Conservation (phyloP, 2,888 invertebrate genomes). For the Leptopilina myrica region DNA sequence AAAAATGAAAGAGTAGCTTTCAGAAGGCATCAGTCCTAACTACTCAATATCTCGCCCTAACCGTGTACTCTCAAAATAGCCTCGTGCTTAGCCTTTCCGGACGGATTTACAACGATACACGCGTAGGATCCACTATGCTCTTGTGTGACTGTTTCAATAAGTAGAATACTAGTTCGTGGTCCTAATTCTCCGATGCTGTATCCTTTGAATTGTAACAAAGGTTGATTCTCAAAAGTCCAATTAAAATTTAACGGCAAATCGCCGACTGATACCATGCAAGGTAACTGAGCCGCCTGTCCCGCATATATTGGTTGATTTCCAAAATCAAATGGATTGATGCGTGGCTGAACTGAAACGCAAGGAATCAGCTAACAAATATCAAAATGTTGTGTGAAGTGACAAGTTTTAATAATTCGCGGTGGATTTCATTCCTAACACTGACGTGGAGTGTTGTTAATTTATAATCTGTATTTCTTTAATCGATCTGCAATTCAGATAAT, state of each 20-base stretch:
- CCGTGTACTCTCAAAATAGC: constrained; percentile 81
- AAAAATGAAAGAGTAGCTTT: constrained; percentile 35
- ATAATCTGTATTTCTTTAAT: too few species aligned
- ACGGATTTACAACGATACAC: constrained; percentile 80
- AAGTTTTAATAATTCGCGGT: not conserved
- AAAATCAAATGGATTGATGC: constrained; percentile 89
- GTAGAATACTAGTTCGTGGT: constrained; percentile 75
- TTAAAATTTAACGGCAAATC: constrained; percentile 79
- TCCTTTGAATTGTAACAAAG: constrained; percentile 72
- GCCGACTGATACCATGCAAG: constrained; percentile 82
- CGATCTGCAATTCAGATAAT: not conserved
- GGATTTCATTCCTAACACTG: too few species aligned
- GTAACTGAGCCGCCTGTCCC: constrained; percentile 88
- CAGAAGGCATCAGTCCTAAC: constrained; percentile 25
- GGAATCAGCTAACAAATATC: constrained; percentile 39
- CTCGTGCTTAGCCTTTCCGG: constrained; percentile 78
- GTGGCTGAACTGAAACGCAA: constrained; percentile 85
- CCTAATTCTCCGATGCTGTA: constrained; percentile 73
- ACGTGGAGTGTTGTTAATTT: too few species aligned
- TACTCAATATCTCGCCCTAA: constrained; percentile 73
- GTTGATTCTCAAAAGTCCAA: constrained; percentile 78
- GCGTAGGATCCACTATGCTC: constrained; percentile 80
- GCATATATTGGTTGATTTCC: constrained; percentile 86
- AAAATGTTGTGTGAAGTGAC: not conserved
- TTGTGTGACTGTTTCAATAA: constrained; percentile 76